Evolutionary conservation across 2,113 vertebrate genomes (phyloP).

Genomic region (Oplegnathus fasciatus): DNA sequence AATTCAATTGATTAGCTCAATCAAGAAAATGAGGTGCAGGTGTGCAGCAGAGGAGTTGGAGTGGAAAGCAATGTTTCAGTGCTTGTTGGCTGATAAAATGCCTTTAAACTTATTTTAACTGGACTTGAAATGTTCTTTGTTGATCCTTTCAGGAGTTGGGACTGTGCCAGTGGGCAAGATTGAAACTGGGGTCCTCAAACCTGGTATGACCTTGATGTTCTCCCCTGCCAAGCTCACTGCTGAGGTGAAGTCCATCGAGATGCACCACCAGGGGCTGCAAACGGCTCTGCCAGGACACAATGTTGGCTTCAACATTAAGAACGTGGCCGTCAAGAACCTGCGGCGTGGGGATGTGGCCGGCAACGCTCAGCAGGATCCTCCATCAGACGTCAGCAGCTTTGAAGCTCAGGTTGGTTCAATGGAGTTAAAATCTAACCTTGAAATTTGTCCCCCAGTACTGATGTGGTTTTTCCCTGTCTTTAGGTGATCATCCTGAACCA

Average conservation of each 20-base stretch:
- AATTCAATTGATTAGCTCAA: not conserved
- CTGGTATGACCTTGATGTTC: constrained; percentile 85
- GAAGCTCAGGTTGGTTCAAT: constrained; percentile 80
- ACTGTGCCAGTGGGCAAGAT: constrained; percentile 82
- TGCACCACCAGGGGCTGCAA: constrained; percentile 82
- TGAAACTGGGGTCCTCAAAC: constrained; percentile 85
- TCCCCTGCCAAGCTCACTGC: constrained; percentile 81
- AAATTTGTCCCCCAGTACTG: accelerated
- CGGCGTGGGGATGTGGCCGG: constrained; percentile 82
- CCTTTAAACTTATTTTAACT: not conserved
- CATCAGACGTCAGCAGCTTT: constrained; percentile 82
- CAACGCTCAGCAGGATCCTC: constrained; percentile 86
- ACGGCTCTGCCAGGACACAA: constrained; percentile 83
- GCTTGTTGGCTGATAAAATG: not conserved
- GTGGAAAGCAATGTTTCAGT: not conserved
- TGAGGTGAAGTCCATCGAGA: constrained; percentile 86
- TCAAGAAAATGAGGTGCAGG: not conserved
- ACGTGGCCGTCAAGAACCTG: constrained; percentile 83
- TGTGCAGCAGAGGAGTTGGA: not conserved
- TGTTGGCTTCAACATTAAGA: constrained; percentile 86
- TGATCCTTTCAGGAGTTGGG: constrained; percentile 75
- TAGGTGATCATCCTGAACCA: constrained; percentile 89
- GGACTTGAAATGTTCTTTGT: not conserved
- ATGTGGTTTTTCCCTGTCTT: not conserved
- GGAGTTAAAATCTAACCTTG: too few relatives aligned